Base-by-base conservation (phyloP, 2,888 invertebrate species). In the Molanna angustata region DNA sequence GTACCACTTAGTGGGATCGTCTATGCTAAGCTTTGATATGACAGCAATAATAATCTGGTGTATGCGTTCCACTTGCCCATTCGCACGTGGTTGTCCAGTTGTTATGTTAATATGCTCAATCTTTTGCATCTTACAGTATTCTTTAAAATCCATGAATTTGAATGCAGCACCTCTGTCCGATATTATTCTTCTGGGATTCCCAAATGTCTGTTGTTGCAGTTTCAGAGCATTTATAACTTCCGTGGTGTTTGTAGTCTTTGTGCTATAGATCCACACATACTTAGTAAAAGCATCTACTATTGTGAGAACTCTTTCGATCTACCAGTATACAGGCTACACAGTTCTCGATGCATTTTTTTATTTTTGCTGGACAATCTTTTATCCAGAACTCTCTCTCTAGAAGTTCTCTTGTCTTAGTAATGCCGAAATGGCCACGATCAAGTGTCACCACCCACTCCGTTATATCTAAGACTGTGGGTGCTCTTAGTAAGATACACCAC, bases 131-230 rank as follows among this genome's bases (percentile, higher is more conserved):
- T 61, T 22, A 56, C 68, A 68, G 54, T 67, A 70, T 0, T 64
- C 54, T 52, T 59, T 20, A 44, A 70, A 70, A 1, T 62, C 63
- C 6, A 62, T 46, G 1, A 66, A 62, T 0, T 65, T 67, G 51
- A 65, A 71, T 3, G 71, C 68, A 2, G 66, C 58, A 3, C 67
- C 67, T 52, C 61, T 56, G 49, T 69, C 68, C 0, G 66, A 63
- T 2, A 69, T 63, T 3, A 68, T 64, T 22, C 62, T 60, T 6
- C 16, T 49, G 4, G 69, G 68, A 53, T 66, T 67, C 6, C 68
- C 70, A 62, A 70, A 71, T 4, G 45, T 59, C n/a, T 58, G 56
- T 39, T 65, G 64, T 22, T 67, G 66, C 3, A 54, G 13, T 3
- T 51, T 50, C 1, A 69, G 35, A 54, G 64, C 66, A 2, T 60